Evolutionary conservation across 2,888 invertebrate genomes (phyloP).

Genomic region (Orthosia cruda): DNA sequence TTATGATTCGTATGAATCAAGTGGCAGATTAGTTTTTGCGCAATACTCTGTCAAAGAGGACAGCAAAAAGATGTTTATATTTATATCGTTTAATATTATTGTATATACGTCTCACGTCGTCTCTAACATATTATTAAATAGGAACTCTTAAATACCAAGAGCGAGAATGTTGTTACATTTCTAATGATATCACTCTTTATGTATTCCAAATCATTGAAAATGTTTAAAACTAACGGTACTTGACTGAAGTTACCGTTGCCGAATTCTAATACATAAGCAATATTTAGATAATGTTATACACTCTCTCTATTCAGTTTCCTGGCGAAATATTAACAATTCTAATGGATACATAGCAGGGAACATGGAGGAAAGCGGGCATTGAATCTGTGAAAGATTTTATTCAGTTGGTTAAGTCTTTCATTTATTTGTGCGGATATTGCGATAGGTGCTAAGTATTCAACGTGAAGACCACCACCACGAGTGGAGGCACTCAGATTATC

Average conservation of each 20-base stretch:
- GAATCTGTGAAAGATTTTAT: slow-evolving; percentile 29
- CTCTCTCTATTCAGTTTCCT: slow-evolving; percentile 65
- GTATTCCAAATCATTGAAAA: slow-evolving; percentile 73
- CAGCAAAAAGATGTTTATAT: slow-evolving; percentile 25
- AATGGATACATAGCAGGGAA: slow-evolving; percentile 61
- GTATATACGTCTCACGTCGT: slow-evolving; percentile 8
- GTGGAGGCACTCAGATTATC: slow-evolving; percentile 62
- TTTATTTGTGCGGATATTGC: slow-evolving; percentile 38
- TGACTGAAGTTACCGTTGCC: slow-evolving; percentile 74
- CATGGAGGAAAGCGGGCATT: slow-evolving; percentile 38
- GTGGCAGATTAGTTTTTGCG: slow-evolving; percentile 31
- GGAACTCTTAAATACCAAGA: slow-evolving; percentile 29
- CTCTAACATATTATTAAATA: slow-evolving; percentile 50
- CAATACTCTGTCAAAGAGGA: slow-evolving; percentile 17
- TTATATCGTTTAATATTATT: slow-evolving; percentile 23
- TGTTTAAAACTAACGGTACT: slow-evolving; percentile 78
- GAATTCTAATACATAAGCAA: slow-evolving; percentile 77
- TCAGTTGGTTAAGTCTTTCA: slow-evolving; percentile 23
- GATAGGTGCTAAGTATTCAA: slow-evolving; percentile 40
- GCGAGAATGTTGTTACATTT: slow-evolving; percentile 60
- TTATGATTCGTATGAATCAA: slow-evolving; percentile 48
- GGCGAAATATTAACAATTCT: slow-evolving; percentile 69
- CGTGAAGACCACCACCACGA: slow-evolving; percentile 43
- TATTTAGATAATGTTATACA: slow-evolving; percentile 69
- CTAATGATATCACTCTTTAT: slow-evolving; percentile 53